Evolutionary conservation across 2,797 vertebrate genomes (phyloP).

Genomic region (Cirrhinus molitorella): DNA sequence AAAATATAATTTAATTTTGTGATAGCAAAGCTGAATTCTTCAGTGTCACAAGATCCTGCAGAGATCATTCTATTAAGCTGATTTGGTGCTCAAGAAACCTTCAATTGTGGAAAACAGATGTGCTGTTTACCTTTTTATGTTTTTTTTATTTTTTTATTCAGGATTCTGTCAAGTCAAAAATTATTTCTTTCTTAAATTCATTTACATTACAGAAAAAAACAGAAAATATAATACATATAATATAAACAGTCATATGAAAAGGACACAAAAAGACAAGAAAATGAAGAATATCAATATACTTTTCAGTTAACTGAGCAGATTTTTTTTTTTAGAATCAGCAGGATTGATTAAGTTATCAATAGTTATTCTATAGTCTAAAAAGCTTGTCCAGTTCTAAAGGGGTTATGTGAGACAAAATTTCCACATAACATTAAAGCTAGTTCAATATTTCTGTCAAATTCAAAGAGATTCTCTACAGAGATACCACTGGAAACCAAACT

Average conservation of each 20-base stretch:
- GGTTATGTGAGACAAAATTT: conserved; percentile 15
- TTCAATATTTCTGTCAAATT: conserved; percentile 33
- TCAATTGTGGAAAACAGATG: neutral
- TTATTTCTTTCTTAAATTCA: neutral
- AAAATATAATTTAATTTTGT: neutral
- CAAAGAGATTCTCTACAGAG: neutral
- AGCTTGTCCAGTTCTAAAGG: neutral
- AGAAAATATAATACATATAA: neutral
- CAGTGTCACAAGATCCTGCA: neutral
- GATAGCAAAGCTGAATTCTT: neutral
- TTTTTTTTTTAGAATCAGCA: neutral
- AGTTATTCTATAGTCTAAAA: neutral
- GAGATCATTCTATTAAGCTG: neutral
- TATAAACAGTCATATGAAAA: neutral
- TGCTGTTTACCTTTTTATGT: too few species aligned
- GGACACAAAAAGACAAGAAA: neutral
- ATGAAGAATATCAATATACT: neutral
- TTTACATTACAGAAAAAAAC: neutral
- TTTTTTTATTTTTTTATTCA: too few species aligned
- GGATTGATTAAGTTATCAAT: conserved; percentile 12
- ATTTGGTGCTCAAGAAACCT: neutral
- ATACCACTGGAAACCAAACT: neutral
- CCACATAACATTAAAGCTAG: conserved; percentile 7
- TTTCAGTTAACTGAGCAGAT: neutral
- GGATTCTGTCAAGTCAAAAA: neutral